phyloP scores from a whole-genome alignment of 2,113 vertebrate genomes.

The Nannobrachium achirus region DNA sequence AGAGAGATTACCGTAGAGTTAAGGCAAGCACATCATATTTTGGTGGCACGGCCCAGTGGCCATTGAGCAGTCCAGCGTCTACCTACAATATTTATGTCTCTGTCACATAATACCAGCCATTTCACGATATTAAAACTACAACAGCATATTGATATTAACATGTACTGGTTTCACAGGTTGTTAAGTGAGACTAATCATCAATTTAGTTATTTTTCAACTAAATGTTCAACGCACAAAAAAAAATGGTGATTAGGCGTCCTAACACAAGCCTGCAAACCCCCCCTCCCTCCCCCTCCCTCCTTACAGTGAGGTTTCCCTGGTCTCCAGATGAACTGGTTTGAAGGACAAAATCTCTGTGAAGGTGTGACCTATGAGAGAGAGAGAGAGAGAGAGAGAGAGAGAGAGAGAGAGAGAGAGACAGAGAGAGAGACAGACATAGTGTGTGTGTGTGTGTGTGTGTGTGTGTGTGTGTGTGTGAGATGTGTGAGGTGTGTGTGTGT shows the following conservation, averaged over 20 bases:
- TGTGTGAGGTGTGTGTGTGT: no score
- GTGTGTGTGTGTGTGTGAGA: no score
- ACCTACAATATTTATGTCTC: no score
- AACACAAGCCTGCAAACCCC: not conserved
- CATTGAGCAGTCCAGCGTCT: no score
- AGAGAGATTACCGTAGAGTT: no score
- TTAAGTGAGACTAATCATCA: not conserved
- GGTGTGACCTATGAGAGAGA: conserved; percentile 70
- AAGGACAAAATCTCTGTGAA: conserved; percentile 82
- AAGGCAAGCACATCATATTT: no score
- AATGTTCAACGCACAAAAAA: no score
- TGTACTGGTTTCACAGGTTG: not conserved
- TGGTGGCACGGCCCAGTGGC: no score
- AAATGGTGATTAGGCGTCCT: not conserved
- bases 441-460: no score
- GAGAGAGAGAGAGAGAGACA: conserved; percentile 5
- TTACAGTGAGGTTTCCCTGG: conserved; percentile 79
- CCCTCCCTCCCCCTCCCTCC: not conserved
- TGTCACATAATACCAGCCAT: no score
- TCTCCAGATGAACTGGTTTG: conserved; percentile 64
- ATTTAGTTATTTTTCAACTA: not conserved
- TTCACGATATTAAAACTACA: not conserved
- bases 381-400: conserved; percentile 15
- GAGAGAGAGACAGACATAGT: not conserved
- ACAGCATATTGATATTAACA: not conserved